A percentile compares a stretch with the other conserved stretches of the same genome.
Conservation (phyloP, 2,113 vertebrate species). For the Hyaena hyaena region DNA sequence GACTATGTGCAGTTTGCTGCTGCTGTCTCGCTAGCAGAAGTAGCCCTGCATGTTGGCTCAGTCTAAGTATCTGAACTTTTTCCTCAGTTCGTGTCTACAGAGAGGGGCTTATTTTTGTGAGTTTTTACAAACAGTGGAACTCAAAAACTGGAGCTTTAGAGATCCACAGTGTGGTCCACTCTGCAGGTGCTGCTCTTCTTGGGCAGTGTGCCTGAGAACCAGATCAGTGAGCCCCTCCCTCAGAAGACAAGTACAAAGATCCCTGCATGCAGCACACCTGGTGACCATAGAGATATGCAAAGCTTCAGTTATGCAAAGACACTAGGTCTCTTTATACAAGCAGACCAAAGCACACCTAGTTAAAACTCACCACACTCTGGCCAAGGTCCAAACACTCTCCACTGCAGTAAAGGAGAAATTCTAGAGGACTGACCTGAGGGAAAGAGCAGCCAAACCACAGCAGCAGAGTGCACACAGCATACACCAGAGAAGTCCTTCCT, state of each 20-base stretch:
- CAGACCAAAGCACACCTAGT: neutral
- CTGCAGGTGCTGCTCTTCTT: neutral
- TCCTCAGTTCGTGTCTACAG: too few species aligned
- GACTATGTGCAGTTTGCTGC: too few species aligned
- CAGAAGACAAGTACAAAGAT: neutral
- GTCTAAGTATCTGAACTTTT: too few species aligned
- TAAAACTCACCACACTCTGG: neutral
- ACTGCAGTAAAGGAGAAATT: neutral
- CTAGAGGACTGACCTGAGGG: neutral
- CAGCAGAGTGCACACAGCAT: neutral
- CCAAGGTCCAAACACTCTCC: neutral
- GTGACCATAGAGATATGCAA: neutral
- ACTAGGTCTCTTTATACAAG: neutral
- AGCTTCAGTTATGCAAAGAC: neutral
- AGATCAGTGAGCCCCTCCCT: neutral
- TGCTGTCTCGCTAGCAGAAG: too few species aligned
- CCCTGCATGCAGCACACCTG: neutral
- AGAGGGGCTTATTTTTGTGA: neutral
- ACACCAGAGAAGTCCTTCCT: neutral
- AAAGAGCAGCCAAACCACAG: neutral
- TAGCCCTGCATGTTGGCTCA: too few species aligned
- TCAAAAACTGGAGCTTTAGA: neutral
- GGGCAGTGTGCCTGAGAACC: neutral
- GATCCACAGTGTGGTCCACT: neutral
- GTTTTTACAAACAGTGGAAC: neutral